Evolutionary conservation across 2,113 vertebrate genomes (phyloP), one percentile per base, ranked within the genome.

Genomic region (Scortum barcoo): DNA sequence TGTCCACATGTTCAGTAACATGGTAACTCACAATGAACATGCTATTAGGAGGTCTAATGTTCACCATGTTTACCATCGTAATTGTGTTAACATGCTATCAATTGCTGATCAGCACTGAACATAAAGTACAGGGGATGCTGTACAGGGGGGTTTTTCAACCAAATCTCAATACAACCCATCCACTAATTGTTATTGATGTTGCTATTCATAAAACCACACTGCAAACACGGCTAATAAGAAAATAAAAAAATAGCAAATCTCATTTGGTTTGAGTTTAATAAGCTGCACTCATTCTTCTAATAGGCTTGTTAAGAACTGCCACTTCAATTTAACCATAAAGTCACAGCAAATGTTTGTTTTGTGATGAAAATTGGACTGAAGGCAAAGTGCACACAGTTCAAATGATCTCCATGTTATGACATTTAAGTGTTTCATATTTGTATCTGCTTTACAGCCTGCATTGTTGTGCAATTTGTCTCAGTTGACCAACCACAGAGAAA

Each of bases 401-500:
- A 85, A 86, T 66, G 78, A 88, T 85, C 54, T 70, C 12, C 72
- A 69, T 91, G 85, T 89, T 88, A 81, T 87, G 78, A 87, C 86
- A 86, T 87, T 77, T 61, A 72, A 81, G 71, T 50, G 69, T 75
- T 87, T 84, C 63, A 67, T 76, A 73, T 87, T 87, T 86, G 51
- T 85, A 81, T 78, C 38, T 42, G 28, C 72, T 78, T 92, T 88
- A 88, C 40, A 19, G 68, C 53, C 68, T 80, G 89, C 87, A 80
- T 78, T 90, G 90, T 89, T 92, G 78, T 84, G 76, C 89, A 87
- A 88, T 91, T 84, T 11, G 19, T 86, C 81, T 83, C 84, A 78
- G 85, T 50, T 90, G 89, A 88, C 86, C 87, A 78, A 81, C 73
- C 84, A 57, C 76, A 53, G 58, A 63, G 77, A 76, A 78, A 83